Evolutionary conservation across 2,113 vertebrate genomes (phyloP), one percentile per base, ranked within the genome.

Genomic region (Rissa tridactyla): DNA sequence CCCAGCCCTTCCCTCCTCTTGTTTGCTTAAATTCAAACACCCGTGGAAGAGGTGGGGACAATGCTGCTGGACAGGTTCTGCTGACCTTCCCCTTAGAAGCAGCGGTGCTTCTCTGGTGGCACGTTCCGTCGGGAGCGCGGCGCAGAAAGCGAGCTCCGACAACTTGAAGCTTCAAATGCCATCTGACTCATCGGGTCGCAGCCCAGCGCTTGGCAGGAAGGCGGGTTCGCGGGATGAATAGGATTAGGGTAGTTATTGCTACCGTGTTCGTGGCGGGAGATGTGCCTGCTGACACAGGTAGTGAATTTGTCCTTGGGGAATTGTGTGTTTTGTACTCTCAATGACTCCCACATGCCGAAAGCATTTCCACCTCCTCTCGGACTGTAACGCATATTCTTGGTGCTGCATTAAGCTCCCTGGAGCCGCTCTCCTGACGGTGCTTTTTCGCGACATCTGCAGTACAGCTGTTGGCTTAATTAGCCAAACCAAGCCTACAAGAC

Each of bases 301-400:
- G 61, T 1, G 36, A 17, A 2, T 11, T 9, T 57, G 40, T 26
- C 85, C 65, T 9, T 14, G 51, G 69, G 72, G 49, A 66, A 3
- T 2, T 13, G 44, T 7, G 72, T 18, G 0, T 34, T 85, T 55
- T 29, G 12, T 30, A 3, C 58, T 70, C 29, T 17, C 22, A 14
- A 2, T 12, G 75, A 1, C 58, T 75, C 66, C 71, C 52, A 10
- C 1, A 0, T 25, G 38, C 82, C 85, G 17, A 4, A 42, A 73
- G 23, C 25, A 0, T 62, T 57, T 64, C 64, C 32, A 44, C 38
- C 88, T 52, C 46, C 58, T n/a, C 15, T 30, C 6, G 2, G 36
- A 22, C 49, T 10, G 1, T 29, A 30, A 0, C 1, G 30, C 8
- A 0, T 36, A 22, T 16, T 88, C 62, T 36, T 0, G 1, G 21